Conservation (phyloP, 2,797 vertebrate genomes). For the Lateolabrax maculatus region DNA sequence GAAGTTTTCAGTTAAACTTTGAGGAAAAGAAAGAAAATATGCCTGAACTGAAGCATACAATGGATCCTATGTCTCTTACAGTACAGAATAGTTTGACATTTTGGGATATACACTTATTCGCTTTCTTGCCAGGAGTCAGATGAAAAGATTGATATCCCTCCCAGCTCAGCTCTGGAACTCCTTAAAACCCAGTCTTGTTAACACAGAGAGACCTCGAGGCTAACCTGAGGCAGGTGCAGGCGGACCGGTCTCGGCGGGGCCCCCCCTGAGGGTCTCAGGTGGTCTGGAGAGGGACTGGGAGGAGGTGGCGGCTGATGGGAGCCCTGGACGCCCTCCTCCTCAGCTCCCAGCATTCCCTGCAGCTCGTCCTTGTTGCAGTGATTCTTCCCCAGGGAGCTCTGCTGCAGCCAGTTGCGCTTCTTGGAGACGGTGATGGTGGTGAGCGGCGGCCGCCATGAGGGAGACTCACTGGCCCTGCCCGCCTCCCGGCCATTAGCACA, state of each 20-base stretch:
- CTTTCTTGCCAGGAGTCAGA: neutral
- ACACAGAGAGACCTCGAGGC: neutral
- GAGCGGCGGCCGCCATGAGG: slow-evolving; percentile 76
- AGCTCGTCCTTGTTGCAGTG: slow-evolving; percentile 80
- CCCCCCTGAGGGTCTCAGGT: slow-evolving; percentile 67
- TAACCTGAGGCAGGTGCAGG: slow-evolving; percentile 74
- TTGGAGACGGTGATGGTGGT: slow-evolving; percentile 97
- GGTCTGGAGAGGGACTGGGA: slow-evolving; percentile 75
- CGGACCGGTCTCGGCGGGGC: slow-evolving; percentile 35
- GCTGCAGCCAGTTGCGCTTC: slow-evolving; percentile 98
- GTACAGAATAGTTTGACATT: neutral
- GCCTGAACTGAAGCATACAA: neutral
- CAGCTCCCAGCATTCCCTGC: slow-evolving; percentile 72
- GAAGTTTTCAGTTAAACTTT: neutral
- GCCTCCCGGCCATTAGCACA: slow-evolving; percentile 84
- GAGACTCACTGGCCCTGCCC: slow-evolving; percentile 74
- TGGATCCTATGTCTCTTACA: neutral
- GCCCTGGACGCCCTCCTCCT: slow-evolving; percentile 68
- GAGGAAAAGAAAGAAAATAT: neutral
- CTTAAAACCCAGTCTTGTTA: neutral
- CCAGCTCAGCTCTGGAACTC: neutral
- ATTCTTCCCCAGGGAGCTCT: slow-evolving; percentile 85
- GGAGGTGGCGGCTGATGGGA: slow-evolving; percentile 61
- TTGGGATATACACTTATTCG: neutral
- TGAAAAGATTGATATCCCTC: neutral